Percentiles rank a stretch among this genome's conserved stretches.
Evolutionary conservation across 2,888 invertebrate species (phyloP).

Genomic region (Stegophylla sp.): DNA sequence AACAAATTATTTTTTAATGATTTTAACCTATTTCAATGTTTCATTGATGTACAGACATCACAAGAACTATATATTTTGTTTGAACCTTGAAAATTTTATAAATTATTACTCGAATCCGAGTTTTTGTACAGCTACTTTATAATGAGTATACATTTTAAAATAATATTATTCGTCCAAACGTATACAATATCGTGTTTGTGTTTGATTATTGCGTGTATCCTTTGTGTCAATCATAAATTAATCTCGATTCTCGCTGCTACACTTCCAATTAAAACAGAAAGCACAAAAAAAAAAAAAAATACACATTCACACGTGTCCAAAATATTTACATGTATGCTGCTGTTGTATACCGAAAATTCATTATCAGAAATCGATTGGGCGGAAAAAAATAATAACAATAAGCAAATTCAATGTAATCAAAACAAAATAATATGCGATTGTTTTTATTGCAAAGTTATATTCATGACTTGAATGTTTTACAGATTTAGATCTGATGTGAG

Average conservation of each 20-base stretch:
- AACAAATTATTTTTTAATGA: background rate
- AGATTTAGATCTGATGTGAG: conserved; percentile 20
- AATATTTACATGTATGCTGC: too few species aligned
- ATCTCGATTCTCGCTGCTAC: background rate
- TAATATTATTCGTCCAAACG: background rate
- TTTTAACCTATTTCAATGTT: background rate
- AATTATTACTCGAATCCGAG: background rate
- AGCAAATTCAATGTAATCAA: conserved; percentile 27
- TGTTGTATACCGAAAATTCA: background rate
- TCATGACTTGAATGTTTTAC: conserved; percentile 36
- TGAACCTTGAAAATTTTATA: background rate
- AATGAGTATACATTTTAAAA: background rate
- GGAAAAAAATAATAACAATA: conserved; percentile 17
- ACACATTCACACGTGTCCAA: too few species aligned
- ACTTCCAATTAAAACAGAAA: too few species aligned
- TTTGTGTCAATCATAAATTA: background rate
- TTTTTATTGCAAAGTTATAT: conserved; percentile 40
- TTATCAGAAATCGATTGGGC: conserved; percentile 18
- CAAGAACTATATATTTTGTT: background rate
- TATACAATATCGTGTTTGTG: background rate
- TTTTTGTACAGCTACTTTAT: background rate
- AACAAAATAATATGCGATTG: conserved; percentile 18
- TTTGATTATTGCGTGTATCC: background rate
- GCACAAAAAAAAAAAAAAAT: too few species aligned
- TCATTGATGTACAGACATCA: background rate